Evolutionary conservation across 2,113 vertebrate species (phyloP).

Genomic region (Rhinoderma darwinii): DNA sequence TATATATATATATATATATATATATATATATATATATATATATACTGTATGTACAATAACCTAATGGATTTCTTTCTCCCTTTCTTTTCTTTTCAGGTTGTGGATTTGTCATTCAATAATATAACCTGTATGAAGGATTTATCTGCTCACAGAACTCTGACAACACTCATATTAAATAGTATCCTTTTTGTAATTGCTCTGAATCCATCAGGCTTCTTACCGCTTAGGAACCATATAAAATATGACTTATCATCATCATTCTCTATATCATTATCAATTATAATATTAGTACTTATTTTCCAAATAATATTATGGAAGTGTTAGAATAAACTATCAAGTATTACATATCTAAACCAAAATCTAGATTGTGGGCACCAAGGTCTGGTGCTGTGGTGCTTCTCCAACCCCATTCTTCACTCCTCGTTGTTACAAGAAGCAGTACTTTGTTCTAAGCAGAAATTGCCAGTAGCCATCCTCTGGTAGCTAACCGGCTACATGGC

Average conservation of each 20-base stretch:
- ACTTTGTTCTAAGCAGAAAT: no score
- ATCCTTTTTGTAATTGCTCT: slow-evolving; percentile 78
- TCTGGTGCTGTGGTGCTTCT: no score
- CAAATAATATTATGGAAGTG: not conserved
- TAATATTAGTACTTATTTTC: not conserved
- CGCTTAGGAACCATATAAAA: not conserved
- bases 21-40: no score
- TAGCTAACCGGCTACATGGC: no score
- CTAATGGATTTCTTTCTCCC: not conserved
- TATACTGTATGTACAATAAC: not conserved
- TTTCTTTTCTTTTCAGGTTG: slow-evolving; percentile 75
- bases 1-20: no score
- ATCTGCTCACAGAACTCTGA: slow-evolving; percentile 75
- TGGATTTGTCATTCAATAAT: slow-evolving; percentile 85
- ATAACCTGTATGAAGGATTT: slow-evolving; percentile 86
- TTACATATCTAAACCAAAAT: no score
- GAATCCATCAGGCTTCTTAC: not conserved
- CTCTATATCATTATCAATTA: not conserved
- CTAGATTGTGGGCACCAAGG: no score
- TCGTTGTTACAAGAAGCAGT: no score
- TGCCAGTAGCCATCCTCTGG: no score
- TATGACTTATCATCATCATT: not conserved
- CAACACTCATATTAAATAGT: slow-evolving; percentile 85
- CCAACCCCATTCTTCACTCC: no score
- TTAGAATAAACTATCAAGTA: no score